phyloP scores from a whole-genome alignment of 1,140 invertebrate genomes.

The Cydia splendana region DNA sequence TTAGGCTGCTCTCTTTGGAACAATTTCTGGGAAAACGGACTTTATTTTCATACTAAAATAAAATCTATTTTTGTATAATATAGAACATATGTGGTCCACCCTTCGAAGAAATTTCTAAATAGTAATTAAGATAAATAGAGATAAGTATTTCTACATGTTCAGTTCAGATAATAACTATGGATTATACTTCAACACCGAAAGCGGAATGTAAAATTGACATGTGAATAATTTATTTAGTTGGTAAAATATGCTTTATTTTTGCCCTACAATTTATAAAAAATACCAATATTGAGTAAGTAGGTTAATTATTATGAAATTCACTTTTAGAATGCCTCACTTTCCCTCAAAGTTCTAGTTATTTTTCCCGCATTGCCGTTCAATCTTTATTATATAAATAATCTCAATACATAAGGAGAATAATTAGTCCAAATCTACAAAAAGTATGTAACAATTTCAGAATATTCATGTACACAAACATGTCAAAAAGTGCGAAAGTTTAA shows the following conservation, averaged over 20 bases:
- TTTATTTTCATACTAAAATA: constrained; percentile 49
- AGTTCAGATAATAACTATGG: constrained; percentile 36
- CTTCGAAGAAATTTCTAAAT: constrained; percentile 39
- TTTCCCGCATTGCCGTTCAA: constrained; percentile 20
- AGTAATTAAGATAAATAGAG: constrained; percentile 18
- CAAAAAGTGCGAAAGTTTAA: constrained; percentile 31
- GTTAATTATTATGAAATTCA: not conserved
- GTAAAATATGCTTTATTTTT: constrained; percentile 14
- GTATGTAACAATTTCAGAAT: constrained; percentile 25
- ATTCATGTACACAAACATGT: constrained; percentile 29
- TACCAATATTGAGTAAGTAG: constrained; percentile 14
- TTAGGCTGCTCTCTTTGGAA: constrained; percentile 79
- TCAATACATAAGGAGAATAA: constrained; percentile 28
- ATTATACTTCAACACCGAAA: constrained; percentile 54
- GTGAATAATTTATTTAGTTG: constrained; percentile 34
- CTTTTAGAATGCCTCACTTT: constrained; percentile 10
- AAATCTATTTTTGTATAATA: constrained; percentile 49
- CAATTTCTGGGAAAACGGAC: constrained; percentile 67
- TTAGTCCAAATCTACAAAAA: constrained; percentile 14
- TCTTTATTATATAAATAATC: constrained; percentile 24
- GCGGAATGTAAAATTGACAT: constrained; percentile 61
- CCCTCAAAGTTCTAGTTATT: not conserved
- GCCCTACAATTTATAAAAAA: constrained; percentile 17
- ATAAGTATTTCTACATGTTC: constrained; percentile 36
- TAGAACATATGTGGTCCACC: constrained; percentile 45